Conservation (phyloP, 2,797 vertebrate genomes). For the Pantherophis alleghaniensis region DNA sequence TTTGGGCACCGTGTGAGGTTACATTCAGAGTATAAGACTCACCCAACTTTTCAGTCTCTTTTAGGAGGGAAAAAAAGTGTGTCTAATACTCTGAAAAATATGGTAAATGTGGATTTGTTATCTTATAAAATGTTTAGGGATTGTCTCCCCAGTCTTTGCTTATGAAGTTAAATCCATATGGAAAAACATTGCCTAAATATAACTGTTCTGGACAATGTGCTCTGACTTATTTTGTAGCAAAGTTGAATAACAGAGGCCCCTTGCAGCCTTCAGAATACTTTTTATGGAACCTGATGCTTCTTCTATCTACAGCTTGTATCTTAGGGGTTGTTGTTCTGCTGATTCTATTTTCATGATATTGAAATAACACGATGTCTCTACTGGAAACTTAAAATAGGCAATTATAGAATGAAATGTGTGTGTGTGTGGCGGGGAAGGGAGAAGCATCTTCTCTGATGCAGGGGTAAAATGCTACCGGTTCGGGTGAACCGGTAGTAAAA, state of each 20-base stretch:
- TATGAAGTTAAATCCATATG: neutral
- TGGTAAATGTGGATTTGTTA: neutral
- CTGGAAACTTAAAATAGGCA: neutral
- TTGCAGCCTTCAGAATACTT: neutral
- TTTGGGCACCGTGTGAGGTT: accelerated
- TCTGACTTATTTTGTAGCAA: neutral
- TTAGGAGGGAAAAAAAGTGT: too few species aligned
- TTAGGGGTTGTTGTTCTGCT: neutral
- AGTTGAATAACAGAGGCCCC: neutral
- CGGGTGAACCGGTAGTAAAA: too few species aligned
- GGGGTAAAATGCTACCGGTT: too few species aligned
- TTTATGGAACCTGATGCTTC: neutral
- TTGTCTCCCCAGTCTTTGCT: neutral
- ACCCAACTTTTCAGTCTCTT: too few species aligned
- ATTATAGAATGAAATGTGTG: neutral
- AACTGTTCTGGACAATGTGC: neutral
- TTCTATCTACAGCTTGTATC: neutral
- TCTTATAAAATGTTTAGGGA: neutral
- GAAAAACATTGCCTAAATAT: neutral
- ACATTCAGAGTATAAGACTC: too few species aligned
- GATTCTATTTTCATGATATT: neutral
- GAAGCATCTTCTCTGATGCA: too few species aligned
- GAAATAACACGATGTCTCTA: neutral
- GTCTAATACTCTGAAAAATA: too few species aligned
- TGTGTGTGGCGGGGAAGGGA: too few species aligned